phyloP scores from a whole-genome alignment of 2,888 invertebrate genomes.

The Liopterus haemorrhoidalis region DNA sequence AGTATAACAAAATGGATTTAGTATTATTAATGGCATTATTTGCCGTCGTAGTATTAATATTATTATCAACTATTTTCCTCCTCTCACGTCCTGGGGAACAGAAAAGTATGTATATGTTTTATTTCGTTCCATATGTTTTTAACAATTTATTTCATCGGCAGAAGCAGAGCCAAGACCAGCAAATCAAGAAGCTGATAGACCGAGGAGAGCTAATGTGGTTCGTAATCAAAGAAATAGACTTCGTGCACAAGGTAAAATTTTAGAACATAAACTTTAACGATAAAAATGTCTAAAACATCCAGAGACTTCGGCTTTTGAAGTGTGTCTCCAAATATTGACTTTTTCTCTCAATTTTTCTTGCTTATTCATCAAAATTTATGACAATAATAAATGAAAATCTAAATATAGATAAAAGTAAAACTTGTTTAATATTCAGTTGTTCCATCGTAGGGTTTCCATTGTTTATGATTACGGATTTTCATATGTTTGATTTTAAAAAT shows the following conservation, averaged over 20 bases:
- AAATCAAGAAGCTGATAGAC: conserved; percentile 47
- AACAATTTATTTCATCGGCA: conserved; percentile 15
- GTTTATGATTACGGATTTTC: background rate
- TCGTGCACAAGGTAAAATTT: conserved; percentile 51
- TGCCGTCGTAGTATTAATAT: conserved; percentile 40
- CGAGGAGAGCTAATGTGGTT: conserved; percentile 65
- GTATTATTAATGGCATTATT: conserved; percentile 46
- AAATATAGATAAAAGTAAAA: no score
- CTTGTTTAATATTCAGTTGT: no score
- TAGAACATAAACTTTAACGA: conserved; percentile 16
- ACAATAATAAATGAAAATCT: no score
- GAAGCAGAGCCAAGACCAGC: conserved; percentile 29
- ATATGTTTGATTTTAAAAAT: conserved; percentile 11
- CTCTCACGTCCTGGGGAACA: conserved; percentile 35
- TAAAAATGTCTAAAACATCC: conserved; percentile 11
- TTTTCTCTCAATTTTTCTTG: no score
- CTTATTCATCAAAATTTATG: no score
- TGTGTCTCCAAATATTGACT: no score
- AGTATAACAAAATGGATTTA: conserved; percentile 49
- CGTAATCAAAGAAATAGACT: conserved; percentile 65
- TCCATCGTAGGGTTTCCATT: no score
- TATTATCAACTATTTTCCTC: conserved; percentile 43
- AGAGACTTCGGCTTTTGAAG: no score
- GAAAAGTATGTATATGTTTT: conserved; percentile 22
- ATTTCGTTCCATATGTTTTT: conserved; percentile 11